Evolutionary conservation across 2,113 vertebrate genomes (phyloP), one percentile per base, ranked within the genome.

Genomic region (Apodemus sylvaticus): DNA sequence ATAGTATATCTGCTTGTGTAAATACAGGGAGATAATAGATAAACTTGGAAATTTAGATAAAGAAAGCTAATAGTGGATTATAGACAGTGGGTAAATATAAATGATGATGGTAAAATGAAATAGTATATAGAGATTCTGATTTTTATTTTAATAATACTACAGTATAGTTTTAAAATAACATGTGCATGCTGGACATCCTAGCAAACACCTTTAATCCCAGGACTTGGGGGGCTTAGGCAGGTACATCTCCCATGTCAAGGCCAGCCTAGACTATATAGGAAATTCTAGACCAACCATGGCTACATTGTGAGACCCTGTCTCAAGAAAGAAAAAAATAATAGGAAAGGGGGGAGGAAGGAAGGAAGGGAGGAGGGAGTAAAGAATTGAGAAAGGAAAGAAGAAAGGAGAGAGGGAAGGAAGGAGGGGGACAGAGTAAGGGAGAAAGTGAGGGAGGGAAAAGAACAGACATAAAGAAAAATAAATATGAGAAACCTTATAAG

Each of bases 401-500:
- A 4, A 22, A 55, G 48, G 26, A 16, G 17, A 7, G 26, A 42
- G 13, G 73, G 17, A 9, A 45, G 22, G 73, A 31, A 45, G n/a
- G 71, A 39, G 20, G 74, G 14, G 2, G 0, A 29, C 10, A 29
- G 24, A 42, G 29, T 6, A 16, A 29, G 29, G 1, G 16, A 19
- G 17, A 5, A 5, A 55, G 5, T 10, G 10, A 48, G 11, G 24
- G 12, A 39, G 2, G 24, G 19, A 5, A 24, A 24, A 5, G 19
- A 45, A 45, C 1, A 45, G 39, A 31, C 26, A 6, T 12, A 19
- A 9, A 14, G 97, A 74, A 7, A 60, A 71, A 1, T 9, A 60
- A 22, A 39, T 39, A 70, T 22, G 10, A 87, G 96, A 60, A 73
- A 45, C 71, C 93, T 88, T 96, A 70, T 14, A 36, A 97, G 82